phyloP scores from a whole-genome alignment of 2,113 vertebrate genomes.

The Vanacampus margaritifer region DNA sequence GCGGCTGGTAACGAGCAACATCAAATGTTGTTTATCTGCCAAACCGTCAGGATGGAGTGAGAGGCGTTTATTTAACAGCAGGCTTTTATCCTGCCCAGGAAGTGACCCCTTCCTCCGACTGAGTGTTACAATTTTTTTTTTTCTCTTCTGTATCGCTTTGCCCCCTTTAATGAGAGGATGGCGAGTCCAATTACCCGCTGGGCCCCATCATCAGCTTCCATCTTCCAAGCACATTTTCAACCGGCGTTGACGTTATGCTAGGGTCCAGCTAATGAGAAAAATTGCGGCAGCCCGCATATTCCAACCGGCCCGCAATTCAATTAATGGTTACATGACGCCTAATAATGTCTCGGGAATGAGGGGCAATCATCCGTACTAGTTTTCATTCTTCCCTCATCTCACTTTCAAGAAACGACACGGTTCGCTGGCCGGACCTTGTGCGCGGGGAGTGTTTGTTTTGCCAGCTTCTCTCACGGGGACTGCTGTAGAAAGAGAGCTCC shows the following conservation, averaged over 20 bases:
- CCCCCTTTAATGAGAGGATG: constrained; percentile 59
- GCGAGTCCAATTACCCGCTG: constrained; percentile 58
- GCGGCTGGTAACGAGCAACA: constrained; percentile 38
- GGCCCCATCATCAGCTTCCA: constrained; percentile 49
- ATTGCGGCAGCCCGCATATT: constrained; percentile 43
- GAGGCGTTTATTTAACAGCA: constrained; percentile 57
- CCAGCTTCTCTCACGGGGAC: constrained; percentile 36
- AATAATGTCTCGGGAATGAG: constrained; percentile 61
- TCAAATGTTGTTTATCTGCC: constrained; percentile 62
- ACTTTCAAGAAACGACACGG: constrained; percentile 34
- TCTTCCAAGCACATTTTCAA: constrained; percentile 60
- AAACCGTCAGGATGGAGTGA: constrained; percentile 47
- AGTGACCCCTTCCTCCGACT: constrained; percentile 54
- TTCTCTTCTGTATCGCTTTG: constrained; percentile 36
- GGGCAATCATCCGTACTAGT: constrained; percentile 46
- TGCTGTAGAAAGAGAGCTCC: constrained; percentile 57
- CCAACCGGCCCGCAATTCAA: constrained; percentile 60
- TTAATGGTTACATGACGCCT: constrained; percentile 67
- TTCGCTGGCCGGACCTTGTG: constrained; percentile 1
- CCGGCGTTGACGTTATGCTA: constrained; percentile 69
- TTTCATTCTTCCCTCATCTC: constrained; percentile 3
- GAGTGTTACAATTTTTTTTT: constrained; percentile 49
- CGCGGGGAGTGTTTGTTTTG: constrained; percentile 57
- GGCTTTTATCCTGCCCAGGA: constrained; percentile 56
- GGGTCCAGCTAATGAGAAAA: constrained; percentile 66